Conservation (phyloP, 2,888 invertebrate species). For the Drosophila mulleri region DNA sequence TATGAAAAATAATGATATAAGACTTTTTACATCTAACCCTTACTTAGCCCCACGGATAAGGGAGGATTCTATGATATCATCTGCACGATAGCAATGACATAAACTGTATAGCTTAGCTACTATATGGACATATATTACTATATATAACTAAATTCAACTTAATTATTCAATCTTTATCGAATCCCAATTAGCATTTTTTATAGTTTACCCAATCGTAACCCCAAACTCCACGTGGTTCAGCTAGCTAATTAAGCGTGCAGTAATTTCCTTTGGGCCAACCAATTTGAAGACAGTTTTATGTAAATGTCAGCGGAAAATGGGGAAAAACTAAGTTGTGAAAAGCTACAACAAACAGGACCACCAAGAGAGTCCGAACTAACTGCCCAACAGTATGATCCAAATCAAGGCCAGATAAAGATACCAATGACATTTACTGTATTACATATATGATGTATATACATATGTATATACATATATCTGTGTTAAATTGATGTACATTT, state of each 20-base stretch:
- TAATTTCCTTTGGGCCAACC: background rate
- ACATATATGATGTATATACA: background rate
- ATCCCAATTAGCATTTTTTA: background rate
- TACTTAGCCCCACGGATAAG: background rate
- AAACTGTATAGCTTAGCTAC: background rate
- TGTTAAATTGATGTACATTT: background rate
- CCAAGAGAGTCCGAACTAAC: background rate
- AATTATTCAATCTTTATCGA: background rate
- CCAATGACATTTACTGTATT: background rate
- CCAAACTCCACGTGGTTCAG: background rate
- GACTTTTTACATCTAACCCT: background rate
- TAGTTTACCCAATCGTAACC: background rate
- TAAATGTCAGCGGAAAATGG: constrained; percentile 16
- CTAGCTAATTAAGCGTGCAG: constrained; percentile 15
- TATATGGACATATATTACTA: background rate
- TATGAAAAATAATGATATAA: background rate
- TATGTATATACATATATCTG: background rate
- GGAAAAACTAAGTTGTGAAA: constrained; percentile 6
- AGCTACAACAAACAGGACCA: constrained; percentile 10
- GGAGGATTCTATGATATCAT: background rate
- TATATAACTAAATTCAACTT: background rate
- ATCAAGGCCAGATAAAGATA: constrained; percentile 1
- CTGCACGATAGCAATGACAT: background rate
- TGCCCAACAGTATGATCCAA: background rate
- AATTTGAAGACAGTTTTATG: constrained; percentile 10